These are phyloP conservation scores for Delia radicum DNA, from an alignment of 1,140 invertebrate species.

Conservation along the genomic window DNA sequence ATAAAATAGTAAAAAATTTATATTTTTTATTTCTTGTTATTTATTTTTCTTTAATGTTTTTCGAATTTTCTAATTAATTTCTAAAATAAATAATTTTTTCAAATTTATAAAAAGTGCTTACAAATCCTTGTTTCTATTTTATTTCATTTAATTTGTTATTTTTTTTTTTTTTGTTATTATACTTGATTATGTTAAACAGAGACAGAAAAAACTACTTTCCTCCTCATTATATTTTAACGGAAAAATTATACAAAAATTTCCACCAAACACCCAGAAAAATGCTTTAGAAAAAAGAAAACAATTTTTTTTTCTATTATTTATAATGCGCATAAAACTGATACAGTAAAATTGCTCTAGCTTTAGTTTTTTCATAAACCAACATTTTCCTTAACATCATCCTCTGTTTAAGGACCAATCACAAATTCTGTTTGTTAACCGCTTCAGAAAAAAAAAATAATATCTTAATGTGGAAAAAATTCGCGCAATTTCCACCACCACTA, in stretches of 20 bases:
- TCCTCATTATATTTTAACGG: background rate
- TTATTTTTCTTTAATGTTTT: background rate
- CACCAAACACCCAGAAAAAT: background rate
- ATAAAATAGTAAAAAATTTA: background rate
- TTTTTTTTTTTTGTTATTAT: no score
- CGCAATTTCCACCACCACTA: background rate
- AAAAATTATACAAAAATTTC: background rate
- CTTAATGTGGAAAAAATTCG: background rate
- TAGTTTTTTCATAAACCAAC: background rate
- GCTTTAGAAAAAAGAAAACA: no score
- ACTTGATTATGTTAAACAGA: background rate
- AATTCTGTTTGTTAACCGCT: background rate
- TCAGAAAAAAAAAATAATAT: background rate
- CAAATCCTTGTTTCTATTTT: no score
- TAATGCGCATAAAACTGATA: background rate
- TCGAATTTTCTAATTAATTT: no score
- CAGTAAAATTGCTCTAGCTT: background rate
- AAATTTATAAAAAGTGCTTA: no score
- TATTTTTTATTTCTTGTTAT: no score
- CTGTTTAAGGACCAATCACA: background rate
- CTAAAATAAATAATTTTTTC: no score
- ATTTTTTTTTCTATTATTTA: background rate
- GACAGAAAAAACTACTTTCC: background rate
- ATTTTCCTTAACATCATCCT: background rate
- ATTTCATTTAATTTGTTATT: no score